Base-by-base conservation (phyloP, 2,888 invertebrate genomes). In the Hypomecis atomaria region DNA sequence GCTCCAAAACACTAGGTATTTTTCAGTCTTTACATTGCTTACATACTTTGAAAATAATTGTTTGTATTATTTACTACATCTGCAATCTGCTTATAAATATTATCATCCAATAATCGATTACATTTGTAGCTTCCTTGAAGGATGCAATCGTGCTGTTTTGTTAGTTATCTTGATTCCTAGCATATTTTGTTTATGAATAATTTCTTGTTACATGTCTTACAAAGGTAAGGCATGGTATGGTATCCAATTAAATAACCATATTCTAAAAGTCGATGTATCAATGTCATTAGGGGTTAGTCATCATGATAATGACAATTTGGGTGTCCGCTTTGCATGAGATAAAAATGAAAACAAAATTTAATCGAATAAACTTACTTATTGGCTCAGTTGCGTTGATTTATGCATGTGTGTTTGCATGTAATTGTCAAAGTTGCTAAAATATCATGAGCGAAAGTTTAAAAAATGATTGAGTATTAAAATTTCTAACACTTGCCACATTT, bases 131-230 rank as follows among this genome's bases (percentile, higher is more conserved):
- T 47, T 47, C 34, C 10, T n/a, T 34, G 5, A n/a, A 11, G 36
- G 34, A 37, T 38, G 0, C 54, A 53, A 33, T 43, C 33, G 49
- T 11, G 11, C 23, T 23, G 23, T 13, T 13, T 55, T 48, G 8
- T 23, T n/a, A 42, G 7, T 49, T 9, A 42, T 36, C 23, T 54
- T 54, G 13, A 10, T 23, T 38, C 5, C 33, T 55, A 54, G 34
- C 11, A 6, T 6, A 45, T 43, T 34, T 34, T 45, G 40, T 47
- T 57, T 47, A 52, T 50, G 10, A 42, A 58, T 55, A 49, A 57
- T 64, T 63, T 54, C 61, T 67, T 65, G 52, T 62, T 58, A 54
- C 72, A 72, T 71, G 72, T 71, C 70, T 70, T 52, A 47, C 69
- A 66, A 65, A 55, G 42, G 38, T 59, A 62, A 65, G 60, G 67